Evolutionary conservation across 2,797 vertebrate genomes (phyloP), one percentile per base, ranked within the genome.

Genomic region (Myotis daubentonii): DNA sequence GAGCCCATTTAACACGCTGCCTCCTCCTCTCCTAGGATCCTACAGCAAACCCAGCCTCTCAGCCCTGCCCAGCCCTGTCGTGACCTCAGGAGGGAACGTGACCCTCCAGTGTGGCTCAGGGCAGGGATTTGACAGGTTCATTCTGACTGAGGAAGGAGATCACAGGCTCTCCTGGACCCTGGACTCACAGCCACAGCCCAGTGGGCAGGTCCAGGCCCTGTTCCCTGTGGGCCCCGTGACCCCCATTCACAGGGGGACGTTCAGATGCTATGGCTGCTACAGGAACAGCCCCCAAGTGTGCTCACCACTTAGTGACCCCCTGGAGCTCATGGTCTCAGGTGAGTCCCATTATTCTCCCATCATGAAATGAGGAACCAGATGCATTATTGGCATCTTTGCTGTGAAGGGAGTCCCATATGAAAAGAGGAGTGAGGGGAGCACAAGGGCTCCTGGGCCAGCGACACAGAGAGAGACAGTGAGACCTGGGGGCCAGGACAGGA

Each of bases 221-320:
- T 44, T 87, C 20, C 9, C 2, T 0, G 62, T 89, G 53, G 36
- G 19, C 0, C 20, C 17, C 0, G 0, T 78, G 20, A 68, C 3
- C 0, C 0, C 65, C 8, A 1, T 3, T 0, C 28, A 16, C 11
- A 20, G 6, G 23, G 19, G 55, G 53, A 87, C 0, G 0, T 89
- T 71, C 38, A 92, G 51, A 41, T 93, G 87, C 55, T 93, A 84
- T 0, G 6, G 3, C 9, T 75, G 15, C 16, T 0, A 28, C 13
- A 33, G 2, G 3, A 0, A 1, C 0, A 62, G 0, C 0, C 3
- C 13, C 3, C 9, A 28, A 0, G 3, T 66, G 16, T 92, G 85
- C 7, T 55, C 53, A 22, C 20, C 0, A 19, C 7, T 19, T 2
- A 55, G 53, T 55, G 1, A 9, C 0, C 8, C 53, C 20, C 20